Base-by-base conservation (phyloP, 2,113 vertebrate genomes). In the Typhlomys cinereus region DNA sequence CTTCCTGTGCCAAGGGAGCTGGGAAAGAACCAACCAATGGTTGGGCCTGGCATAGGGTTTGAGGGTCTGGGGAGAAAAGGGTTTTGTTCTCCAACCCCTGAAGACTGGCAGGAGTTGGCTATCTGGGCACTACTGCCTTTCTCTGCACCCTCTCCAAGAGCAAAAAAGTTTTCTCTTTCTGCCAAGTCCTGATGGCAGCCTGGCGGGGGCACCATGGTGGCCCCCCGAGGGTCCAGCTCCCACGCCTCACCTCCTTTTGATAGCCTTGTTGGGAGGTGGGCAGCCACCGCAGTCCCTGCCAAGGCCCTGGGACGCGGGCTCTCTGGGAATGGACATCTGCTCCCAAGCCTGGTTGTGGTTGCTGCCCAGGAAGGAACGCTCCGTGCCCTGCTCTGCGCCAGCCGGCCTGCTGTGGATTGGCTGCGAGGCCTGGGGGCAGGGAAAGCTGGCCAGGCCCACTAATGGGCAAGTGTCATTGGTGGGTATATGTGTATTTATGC, bases 71-170 rank as follows among this genome's bases (percentile, higher is more conserved):
- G 88, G 89, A 94, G 74, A 94, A 88, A 83, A 92, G 91, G 17
- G 89, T 88, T 96, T 97, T 96, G 95, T 96, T 90, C 36, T 89
- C 27, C 11, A 0, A 3, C 54, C 79, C 75, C 57, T 31, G 13
- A 57, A 95, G 88, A 90, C 90, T 94, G 95, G 92, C 93, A 96
- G 83, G 50, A 87, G 86, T 79, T 95, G 96, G 92, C 81, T 88
- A 79, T 64, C 52, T 3, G 0, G 18, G 66, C 76, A 70, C 14
- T 3, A 12, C 78, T 34, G 92, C 85, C 91, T 95, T 92, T 96
- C 91, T 88, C 89, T 91, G 36, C n/a, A 27, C 61, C 66, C 76
- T 95, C 36, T 80, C 6, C 44, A 73, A 86, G 79, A 78, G 95
- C 57, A 80, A 87, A 81, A 79, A 67, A 4, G 83, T 27, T 64